Conservation (phyloP, 2,797 vertebrate genomes). For the Pseudomugil gertrudae region DNA sequence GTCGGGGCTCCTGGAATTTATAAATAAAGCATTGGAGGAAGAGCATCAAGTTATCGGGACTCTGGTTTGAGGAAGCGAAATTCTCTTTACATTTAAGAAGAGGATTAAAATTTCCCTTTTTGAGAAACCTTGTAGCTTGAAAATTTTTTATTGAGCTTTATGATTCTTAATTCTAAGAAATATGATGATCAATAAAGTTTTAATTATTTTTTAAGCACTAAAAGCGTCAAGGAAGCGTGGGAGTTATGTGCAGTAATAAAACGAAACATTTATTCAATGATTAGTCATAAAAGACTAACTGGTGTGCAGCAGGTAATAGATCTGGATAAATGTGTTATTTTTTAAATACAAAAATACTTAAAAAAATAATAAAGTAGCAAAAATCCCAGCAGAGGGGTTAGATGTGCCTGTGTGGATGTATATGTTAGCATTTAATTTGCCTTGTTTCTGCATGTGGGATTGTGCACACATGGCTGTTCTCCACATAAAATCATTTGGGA, state of each 20-base stretch:
- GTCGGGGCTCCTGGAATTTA: too few relatives aligned
- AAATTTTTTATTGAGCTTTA: neutral
- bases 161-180: neutral
- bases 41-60: too few relatives aligned
- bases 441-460: slow-evolving; percentile 10
- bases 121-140: too few relatives aligned
- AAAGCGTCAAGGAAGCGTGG: too few relatives aligned
- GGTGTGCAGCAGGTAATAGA: slow-evolving; percentile 23
- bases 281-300: slow-evolving; percentile 41
- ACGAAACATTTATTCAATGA: slow-evolving; percentile 46
- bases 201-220: too few relatives aligned
- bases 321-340: slow-evolving; percentile 21
- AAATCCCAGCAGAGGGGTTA: slow-evolving; percentile 27
- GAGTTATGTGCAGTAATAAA: slow-evolving; percentile 1
- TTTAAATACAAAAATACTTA: too few relatives aligned
- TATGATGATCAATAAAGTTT: too few relatives aligned
- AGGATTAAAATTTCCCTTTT: too few relatives aligned
- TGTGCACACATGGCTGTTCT: slow-evolving; percentile 8
- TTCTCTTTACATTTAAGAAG: too few relatives aligned
- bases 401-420: slow-evolving; percentile 24
- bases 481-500: slow-evolving; percentile 23
- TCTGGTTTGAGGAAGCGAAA: too few relatives aligned
- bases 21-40: too few relatives aligned
- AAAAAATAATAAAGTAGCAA: slow-evolving; percentile 43
- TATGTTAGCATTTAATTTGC: slow-evolving; percentile 29